Evolutionary conservation across 2,797 vertebrate species (phyloP).

Genomic region (Tamandua tetradactyla): DNA sequence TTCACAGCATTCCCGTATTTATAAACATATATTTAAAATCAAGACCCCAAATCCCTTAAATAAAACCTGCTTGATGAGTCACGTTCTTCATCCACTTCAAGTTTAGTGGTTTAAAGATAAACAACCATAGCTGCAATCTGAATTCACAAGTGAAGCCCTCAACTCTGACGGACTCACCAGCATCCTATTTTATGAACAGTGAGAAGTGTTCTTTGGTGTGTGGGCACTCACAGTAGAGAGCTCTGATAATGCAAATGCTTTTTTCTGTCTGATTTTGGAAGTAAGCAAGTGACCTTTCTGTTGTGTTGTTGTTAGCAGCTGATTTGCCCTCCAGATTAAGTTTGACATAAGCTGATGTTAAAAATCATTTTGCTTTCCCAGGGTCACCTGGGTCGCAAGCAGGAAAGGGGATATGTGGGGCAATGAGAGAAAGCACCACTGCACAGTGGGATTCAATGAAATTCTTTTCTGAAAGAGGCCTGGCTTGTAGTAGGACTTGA

Average conservation of each 20-base stretch:
- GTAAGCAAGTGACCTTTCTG: neutral
- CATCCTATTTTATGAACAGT: neutral
- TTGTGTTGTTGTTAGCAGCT: neutral
- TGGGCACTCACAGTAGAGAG: neutral
- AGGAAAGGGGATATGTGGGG: neutral
- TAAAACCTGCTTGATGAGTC: constrained; percentile 59
- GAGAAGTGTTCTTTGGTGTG: neutral
- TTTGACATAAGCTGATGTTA: neutral
- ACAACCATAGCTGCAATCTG: neutral
- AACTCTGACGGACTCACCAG: neutral
- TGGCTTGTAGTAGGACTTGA: neutral
- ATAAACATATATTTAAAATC: constrained; percentile 65
- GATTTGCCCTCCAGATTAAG: neutral
- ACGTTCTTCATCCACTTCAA: constrained; percentile 46
- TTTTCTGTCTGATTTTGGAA: constrained; percentile 19
- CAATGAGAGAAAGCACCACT: neutral
- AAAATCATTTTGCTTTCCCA: constrained; percentile 23
- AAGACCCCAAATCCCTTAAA: constrained; percentile 50
- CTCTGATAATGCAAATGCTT: neutral
- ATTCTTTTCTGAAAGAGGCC: neutral
- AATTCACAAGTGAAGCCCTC: neutral
- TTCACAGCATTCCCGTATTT: neutral
- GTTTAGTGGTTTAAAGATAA: constrained; percentile 3
- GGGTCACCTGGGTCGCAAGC: neutral
- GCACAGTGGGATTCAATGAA: accelerated